phyloP scores from a whole-genome alignment of 2,888 invertebrate species.

The Protula sp. region DNA sequence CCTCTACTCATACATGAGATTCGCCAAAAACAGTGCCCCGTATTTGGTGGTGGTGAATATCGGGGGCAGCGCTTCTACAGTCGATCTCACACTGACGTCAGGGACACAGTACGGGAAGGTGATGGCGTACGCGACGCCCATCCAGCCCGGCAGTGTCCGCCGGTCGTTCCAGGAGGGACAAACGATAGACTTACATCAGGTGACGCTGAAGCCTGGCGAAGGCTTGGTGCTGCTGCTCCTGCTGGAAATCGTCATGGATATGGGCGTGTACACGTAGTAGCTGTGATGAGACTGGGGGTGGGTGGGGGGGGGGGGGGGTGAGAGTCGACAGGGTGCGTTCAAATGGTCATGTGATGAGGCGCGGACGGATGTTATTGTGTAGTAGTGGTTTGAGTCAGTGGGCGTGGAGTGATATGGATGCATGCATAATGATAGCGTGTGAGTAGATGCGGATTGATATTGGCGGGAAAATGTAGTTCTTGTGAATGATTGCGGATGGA shows the following conservation, averaged over 20 bases:
- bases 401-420: too few species aligned
- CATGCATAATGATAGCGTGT: too few species aligned
- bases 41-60: conserved; percentile 45
- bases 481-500: too few species aligned
- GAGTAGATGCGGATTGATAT: too few species aligned
- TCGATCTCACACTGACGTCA: conserved; percentile 25
- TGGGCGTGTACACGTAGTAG: too few species aligned
- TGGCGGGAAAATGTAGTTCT: too few species aligned
- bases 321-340: too few species aligned
- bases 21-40: conserved; percentile 13
- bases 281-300: too few species aligned
- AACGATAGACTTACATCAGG: conserved; percentile 13
- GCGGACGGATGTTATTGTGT: too few species aligned
- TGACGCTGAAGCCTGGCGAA: conserved; percentile 33
- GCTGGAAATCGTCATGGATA: conserved; percentile 1
- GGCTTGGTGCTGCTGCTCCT: conserved; percentile 35
- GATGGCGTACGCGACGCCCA: conserved; percentile 20
- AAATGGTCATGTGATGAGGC: too few species aligned
- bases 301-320: too few species aligned
- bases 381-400: too few species aligned
- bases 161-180: conserved; percentile 8
- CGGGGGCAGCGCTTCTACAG: conserved; percentile 25
- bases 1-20: conserved; percentile 41
- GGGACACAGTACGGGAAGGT: conserved; percentile 18
- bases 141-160: background rate